Conservation (phyloP, 2,113 vertebrate species). For the Bubo scandiacus region DNA sequence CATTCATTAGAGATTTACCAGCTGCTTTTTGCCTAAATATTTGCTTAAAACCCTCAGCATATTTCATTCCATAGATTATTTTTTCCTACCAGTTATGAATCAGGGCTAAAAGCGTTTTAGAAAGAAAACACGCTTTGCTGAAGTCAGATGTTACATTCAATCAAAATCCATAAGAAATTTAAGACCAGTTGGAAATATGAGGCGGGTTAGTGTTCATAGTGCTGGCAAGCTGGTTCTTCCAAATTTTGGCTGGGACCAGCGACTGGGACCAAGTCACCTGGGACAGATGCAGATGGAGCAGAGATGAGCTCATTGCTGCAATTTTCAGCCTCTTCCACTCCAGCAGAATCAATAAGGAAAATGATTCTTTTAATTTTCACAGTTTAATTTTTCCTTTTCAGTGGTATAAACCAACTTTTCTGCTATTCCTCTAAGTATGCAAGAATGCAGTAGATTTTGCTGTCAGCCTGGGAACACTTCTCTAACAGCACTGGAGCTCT, state of each 20-base stretch:
- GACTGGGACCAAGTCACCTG: not conserved
- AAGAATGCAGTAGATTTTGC: not conserved
- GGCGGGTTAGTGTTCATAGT: not conserved
- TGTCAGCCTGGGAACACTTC: not conserved
- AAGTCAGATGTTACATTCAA: not conserved
- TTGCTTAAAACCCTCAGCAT: conserved; percentile 42
- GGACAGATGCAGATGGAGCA: not conserved
- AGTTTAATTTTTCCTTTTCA: not conserved
- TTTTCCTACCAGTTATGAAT: conserved; percentile 52
- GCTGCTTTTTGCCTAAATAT: conserved; percentile 64
- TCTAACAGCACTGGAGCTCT: not conserved
- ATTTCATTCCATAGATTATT: conserved; percentile 52
- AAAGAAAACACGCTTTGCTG: conserved; percentile 47
- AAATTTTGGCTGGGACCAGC: not conserved
- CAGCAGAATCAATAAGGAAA: not conserved
- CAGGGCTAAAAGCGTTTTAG: conserved; percentile 21
- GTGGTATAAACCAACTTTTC: not conserved
- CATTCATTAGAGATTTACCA: conserved; percentile 53
- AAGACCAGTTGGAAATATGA: not conserved
- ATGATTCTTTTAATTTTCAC: not conserved
- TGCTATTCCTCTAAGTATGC: not conserved
- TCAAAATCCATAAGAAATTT: not conserved
- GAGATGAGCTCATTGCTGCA: not conserved
- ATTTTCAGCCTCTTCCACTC: not conserved
- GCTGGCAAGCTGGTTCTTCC: not conserved